Percentiles rank a stretch among this genome's conserved stretches.
These are phyloP conservation scores for Lasioglossum albipes DNA, from an alignment of 1,140 invertebrate genomes.

Conservation along the genomic window DNA sequence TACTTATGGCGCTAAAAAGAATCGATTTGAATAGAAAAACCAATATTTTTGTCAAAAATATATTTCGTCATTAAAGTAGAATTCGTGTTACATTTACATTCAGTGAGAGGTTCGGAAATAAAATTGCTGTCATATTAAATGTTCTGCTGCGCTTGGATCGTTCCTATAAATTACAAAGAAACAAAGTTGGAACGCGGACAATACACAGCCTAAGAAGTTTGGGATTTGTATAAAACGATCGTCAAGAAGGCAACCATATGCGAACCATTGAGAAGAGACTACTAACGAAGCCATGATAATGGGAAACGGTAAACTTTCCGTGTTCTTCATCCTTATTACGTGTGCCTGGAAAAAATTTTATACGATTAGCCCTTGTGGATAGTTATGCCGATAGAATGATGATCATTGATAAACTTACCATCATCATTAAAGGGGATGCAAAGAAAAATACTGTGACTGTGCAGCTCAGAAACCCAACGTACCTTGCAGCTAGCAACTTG, in stretches of 20 bases:
- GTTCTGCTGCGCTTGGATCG: constrained; percentile 68
- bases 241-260: constrained; percentile 86
- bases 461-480: constrained; percentile 85
- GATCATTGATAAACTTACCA: constrained; percentile 78
- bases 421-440: constrained; percentile 87
- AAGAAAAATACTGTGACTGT: constrained; percentile 88
- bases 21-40: neutral
- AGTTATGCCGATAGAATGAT: neutral
- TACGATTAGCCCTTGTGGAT: neutral
- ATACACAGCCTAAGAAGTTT: constrained; percentile 86
- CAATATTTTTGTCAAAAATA: constrained; percentile 19
- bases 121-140: constrained; percentile 63
- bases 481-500: constrained; percentile 60
- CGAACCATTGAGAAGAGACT: constrained; percentile 87
- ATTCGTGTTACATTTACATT: neutral
- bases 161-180: constrained; percentile 86
- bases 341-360: constrained; percentile 79
- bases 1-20: neutral
- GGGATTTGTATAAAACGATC: constrained; percentile 88
- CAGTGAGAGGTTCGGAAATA: neutral
- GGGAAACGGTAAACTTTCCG: constrained; percentile 89
- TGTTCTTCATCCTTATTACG: constrained; percentile 87
- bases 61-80: constrained; percentile 16
- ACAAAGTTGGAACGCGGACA: constrained; percentile 85
- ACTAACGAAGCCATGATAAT: constrained; percentile 88